Evolutionary conservation across 2,113 vertebrate genomes (phyloP).

Genomic region (Platysteira castanea): DNA sequence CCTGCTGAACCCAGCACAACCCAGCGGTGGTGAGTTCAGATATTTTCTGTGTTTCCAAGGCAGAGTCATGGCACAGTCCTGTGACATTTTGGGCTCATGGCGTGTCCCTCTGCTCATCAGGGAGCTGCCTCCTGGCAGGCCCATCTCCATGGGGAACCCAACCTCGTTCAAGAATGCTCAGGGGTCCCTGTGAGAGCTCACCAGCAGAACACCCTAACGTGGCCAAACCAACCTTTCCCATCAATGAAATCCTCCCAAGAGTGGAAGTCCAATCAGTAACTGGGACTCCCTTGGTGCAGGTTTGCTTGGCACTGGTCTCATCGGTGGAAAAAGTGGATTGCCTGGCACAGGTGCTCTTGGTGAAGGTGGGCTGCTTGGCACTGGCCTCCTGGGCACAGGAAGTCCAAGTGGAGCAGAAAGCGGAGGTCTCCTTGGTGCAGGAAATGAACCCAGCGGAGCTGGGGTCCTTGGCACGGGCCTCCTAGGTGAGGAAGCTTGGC

Average conservation of each 20-base stretch:
- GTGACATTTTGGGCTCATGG: rapidly evolving
- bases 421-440: not conserved
- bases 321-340: not conserved
- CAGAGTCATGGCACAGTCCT: rapidly evolving
- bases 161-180: not conserved
- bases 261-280: not conserved
- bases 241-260: not conserved
- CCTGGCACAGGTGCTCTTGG: not conserved
- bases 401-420: not conserved
- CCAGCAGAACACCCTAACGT: rapidly evolving
- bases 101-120: not conserved
- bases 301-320: not conserved
- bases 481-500: not conserved
- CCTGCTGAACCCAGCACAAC: not conserved
- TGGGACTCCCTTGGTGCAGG: not conserved
- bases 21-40: not conserved
- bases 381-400: not conserved
- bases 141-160: not conserved
- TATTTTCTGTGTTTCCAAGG: not conserved
- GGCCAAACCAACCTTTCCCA: not conserved
- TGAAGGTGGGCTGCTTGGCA: not conserved
- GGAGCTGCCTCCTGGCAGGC: not conserved
- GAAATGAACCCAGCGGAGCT: not conserved
- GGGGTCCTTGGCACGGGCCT: not conserved
- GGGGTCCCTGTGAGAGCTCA: not conserved